Evolutionary conservation across 2,113 vertebrate species (phyloP).

Genomic region (Sapayoa aenigma): DNA sequence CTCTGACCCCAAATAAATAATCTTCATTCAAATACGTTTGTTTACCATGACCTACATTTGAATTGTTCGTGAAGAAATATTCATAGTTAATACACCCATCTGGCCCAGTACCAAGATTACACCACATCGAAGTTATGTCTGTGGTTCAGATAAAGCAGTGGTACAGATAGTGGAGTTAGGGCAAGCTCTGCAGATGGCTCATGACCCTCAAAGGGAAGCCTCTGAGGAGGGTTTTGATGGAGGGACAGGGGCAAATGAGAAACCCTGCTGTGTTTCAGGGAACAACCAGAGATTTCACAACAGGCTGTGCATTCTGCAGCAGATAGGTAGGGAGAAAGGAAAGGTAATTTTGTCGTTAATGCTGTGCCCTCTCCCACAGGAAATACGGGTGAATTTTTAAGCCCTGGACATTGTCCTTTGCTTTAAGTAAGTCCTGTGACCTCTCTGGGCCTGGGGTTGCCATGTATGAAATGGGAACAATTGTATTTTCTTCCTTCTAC

Average conservation of each 20-base stretch:
- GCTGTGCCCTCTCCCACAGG: not conserved
- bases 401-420: not conserved
- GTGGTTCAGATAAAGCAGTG: not conserved
- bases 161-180: not conserved
- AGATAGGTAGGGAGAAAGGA: not conserved
- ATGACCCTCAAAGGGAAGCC: not conserved
- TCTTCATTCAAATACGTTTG: not conserved
- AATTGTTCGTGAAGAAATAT: conserved; percentile 2
- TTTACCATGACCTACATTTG: not conserved
- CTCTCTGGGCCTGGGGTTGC: not conserved
- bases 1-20: not conserved
- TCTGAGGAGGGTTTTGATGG: not conserved
- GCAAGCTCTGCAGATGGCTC: not conserved
- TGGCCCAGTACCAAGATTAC: conserved; percentile 21
- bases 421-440: not conserved
- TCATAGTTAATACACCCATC: not conserved
- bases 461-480: not conserved
- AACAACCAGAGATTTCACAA: not conserved
- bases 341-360: not conserved
- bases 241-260: not conserved
- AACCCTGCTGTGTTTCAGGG: not conserved
- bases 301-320: not conserved
- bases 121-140: not conserved
- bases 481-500: not conserved
- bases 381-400: conserved; percentile 2